phyloP scores from a whole-genome alignment of 2,113 vertebrate species.

The Aptenodytes patagonicus region DNA sequence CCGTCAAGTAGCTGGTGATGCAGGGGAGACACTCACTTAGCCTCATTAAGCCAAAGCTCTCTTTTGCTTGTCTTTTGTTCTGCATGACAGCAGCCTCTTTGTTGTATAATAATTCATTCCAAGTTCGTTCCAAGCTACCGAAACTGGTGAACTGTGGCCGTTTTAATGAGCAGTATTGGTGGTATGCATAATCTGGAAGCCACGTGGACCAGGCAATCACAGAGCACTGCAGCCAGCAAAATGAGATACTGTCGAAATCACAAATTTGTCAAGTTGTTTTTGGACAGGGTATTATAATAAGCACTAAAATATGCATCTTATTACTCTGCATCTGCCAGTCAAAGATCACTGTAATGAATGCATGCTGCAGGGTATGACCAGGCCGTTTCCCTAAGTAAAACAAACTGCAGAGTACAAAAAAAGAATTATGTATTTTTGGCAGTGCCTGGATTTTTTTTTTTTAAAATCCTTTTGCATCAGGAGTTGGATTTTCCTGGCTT shows the following conservation, averaged over 20 bases:
- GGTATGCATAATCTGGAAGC: conserved; percentile 84
- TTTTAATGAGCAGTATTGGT: conserved; percentile 91
- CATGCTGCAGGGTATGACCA: conserved; percentile 78
- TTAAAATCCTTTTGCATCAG: conserved; percentile 58
- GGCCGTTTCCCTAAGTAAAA: conserved; percentile 76
- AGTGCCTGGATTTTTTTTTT: conserved; percentile 12
- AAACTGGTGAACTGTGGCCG: conserved; percentile 90
- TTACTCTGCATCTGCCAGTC: conserved; percentile 81
- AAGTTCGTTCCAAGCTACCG: conserved; percentile 84
- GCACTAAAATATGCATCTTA: conserved; percentile 81
- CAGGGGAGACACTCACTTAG: conserved; percentile 86
- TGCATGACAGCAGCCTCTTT: conserved; percentile 91
- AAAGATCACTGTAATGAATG: conserved; percentile 81
- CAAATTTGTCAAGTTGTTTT: conserved; percentile 84
- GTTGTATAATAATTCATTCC: conserved; percentile 92
- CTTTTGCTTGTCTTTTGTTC: conserved; percentile 86
- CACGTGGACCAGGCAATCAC: conserved; percentile 85
- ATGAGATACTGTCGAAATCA: conserved; percentile 84
- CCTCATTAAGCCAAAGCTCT: conserved; percentile 91
- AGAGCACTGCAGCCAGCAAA: conserved; percentile 87
- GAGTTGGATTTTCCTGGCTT: conserved; percentile 69
- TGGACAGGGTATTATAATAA: conserved; percentile 84
- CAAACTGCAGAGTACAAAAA: conserved; percentile 73
- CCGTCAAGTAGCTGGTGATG: conserved; percentile 81
- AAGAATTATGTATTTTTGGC: conserved; percentile 72